Percentiles rank a stretch among this genome's conserved stretches.
These are phyloP conservation scores for Battus philenor DNA, from an alignment of 1,140 invertebrate genomes.

Conservation along the genomic window DNA sequence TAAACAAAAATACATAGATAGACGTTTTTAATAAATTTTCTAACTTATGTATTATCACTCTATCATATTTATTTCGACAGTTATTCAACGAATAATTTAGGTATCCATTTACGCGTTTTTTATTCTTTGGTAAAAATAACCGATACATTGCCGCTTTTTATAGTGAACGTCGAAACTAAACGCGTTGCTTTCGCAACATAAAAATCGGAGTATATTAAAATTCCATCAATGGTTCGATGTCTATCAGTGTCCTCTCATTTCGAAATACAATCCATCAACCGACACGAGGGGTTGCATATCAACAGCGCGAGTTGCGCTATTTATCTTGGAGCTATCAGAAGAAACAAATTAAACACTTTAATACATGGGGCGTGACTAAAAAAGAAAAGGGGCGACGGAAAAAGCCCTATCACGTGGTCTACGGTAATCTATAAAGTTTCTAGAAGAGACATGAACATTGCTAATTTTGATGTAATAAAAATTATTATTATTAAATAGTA, in stretches of 20 bases:
- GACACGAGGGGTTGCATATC: slow-evolving; percentile 32
- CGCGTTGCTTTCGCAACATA: too few species aligned
- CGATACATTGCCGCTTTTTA: too few species aligned
- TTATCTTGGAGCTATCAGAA: slow-evolving; percentile 49
- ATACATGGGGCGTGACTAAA: slow-evolving; percentile 67
- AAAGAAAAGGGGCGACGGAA: slow-evolving; percentile 40
- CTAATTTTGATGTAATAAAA: too few species aligned
- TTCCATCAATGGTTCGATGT: slow-evolving; percentile 39
- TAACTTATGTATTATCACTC: too few species aligned
- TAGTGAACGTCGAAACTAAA: too few species aligned
- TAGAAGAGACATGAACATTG: slow-evolving; percentile 20
- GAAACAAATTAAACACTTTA: slow-evolving; percentile 71
- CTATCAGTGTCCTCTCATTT: slow-evolving; percentile 40
- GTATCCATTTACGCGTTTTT: too few species aligned
- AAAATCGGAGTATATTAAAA: not conserved
- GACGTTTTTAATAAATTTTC: too few species aligned
- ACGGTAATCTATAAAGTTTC: slow-evolving; percentile 14
- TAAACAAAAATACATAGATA: too few species aligned
- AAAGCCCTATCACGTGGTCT: slow-evolving; percentile 33
- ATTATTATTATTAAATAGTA: too few species aligned
- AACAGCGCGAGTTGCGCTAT: slow-evolving; percentile 32
- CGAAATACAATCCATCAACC: slow-evolving; percentile 41
- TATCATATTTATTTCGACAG: too few species aligned
- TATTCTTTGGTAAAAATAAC: too few species aligned
- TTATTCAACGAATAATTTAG: too few species aligned